phyloP scores from a whole-genome alignment of 2,888 invertebrate genomes.

The Lasioglossum morio region DNA sequence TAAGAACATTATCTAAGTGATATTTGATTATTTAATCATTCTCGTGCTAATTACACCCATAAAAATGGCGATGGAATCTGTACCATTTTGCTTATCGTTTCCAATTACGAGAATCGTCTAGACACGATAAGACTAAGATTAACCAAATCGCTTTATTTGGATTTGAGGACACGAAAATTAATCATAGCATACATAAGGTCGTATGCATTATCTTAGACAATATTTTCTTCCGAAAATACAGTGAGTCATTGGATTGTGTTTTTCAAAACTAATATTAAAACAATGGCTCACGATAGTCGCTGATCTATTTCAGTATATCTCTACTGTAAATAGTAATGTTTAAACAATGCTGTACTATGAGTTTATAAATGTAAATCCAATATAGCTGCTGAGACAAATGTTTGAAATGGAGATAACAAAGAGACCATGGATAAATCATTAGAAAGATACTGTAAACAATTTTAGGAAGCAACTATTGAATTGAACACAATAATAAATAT shows the following conservation, averaged over 20 bases:
- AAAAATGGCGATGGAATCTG: neutral
- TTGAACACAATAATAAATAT: neutral
- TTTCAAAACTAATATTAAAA: neutral
- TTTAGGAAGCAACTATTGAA: neutral
- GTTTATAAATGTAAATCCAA: neutral
- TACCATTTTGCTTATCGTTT: neutral
- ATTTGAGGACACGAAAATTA: neutral
- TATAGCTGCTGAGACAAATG: no score
- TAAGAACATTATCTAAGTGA: neutral
- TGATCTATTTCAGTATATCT: neutral
- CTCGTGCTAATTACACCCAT: neutral
- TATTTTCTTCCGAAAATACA: neutral
- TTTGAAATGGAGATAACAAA: no score
- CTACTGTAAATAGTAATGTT: neutral
- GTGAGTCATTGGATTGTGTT: neutral
- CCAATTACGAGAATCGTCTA: constrained; percentile 8
- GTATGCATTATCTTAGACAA: neutral
- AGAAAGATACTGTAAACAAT: neutral
- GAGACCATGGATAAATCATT: neutral
- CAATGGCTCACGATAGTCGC: neutral
- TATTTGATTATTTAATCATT: neutral
- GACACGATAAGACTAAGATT: neutral
- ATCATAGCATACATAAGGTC: neutral
- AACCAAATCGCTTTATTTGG: neutral
- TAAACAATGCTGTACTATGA: neutral